A percentile compares a stretch with the other conserved stretches of the same genome.
Conservation (phyloP, 2,113 vertebrate species). For the Terrapene triunguis region DNA sequence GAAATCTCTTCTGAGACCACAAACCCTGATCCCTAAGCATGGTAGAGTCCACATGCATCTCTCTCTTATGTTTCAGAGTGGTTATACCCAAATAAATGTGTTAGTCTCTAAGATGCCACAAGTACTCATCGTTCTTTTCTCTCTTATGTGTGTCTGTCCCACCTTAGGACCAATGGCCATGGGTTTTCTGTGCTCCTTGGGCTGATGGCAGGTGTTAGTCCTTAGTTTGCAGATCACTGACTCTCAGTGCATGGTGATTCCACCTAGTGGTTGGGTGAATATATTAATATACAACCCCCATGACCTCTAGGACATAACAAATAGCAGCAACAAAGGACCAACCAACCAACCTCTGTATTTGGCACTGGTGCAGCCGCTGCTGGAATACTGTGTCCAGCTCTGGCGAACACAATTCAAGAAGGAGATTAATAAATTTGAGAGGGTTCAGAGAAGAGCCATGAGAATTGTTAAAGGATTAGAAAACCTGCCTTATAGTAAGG, state of each 20-base stretch:
- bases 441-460: too few species aligned
- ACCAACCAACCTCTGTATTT: too few species aligned
- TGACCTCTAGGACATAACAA: too few species aligned
- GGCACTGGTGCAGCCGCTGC: too few species aligned
- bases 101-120: too few species aligned
- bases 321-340: too few species aligned
- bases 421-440: too few species aligned
- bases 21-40: not conserved
- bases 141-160: not conserved
- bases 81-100: too few species aligned
- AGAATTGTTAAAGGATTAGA: too few species aligned
- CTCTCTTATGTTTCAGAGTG: not conserved
- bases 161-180: not conserved
- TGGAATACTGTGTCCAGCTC: too few species aligned
- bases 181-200: not conserved
- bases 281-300: not conserved
- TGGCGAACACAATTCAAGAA: too few species aligned
- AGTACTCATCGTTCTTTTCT: not conserved
- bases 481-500: too few species aligned
- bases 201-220: not conserved
- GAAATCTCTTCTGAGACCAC: not conserved
- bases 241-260: not conserved
- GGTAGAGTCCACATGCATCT: not conserved
- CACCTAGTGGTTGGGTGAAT: not conserved
- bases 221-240: not conserved